phyloP scores from a whole-genome alignment of 1,140 invertebrate species.

The Drosophila ohnishii region DNA sequence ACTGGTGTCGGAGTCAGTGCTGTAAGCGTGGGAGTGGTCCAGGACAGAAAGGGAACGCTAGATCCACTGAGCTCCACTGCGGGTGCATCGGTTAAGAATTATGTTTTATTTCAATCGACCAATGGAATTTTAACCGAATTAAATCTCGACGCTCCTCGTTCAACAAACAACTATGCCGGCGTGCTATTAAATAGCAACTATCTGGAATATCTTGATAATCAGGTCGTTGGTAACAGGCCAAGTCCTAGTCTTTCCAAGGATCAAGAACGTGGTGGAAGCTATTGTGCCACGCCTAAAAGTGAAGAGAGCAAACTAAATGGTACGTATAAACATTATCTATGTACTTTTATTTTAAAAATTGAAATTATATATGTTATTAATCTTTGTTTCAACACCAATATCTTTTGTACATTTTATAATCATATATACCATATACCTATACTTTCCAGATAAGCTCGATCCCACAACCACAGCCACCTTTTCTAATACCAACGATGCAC shows the following conservation, averaged over 20 bases:
- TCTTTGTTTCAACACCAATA: too few relatives aligned
- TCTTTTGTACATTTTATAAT: background rate
- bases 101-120: conserved; percentile 3
- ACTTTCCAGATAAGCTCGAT: conserved; percentile 47
- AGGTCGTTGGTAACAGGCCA: background rate
- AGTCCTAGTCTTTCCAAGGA: background rate
- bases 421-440: background rate
- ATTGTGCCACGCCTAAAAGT: background rate
- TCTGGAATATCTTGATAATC: conserved; percentile 17
- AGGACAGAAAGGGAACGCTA: conserved; percentile 36
- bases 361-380: too few relatives aligned
- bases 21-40: conserved; percentile 10
- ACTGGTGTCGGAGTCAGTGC: background rate
- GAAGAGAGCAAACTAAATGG: conserved; percentile 16
- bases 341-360: too few relatives aligned
- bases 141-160: background rate
- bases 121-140: background rate
- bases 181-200: conserved; percentile 21
- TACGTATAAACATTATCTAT: background rate
- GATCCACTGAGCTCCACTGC: background rate
- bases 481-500: background rate
- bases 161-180: background rate
- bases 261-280: background rate
- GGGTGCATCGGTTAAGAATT: conserved; percentile 2
- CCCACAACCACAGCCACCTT: conserved; percentile 23